A percentile compares a stretch with the other conserved stretches of the same genome.
These are phyloP conservation scores for Parasteatoda tepidariorum DNA, from an alignment of 1,140 invertebrate species.

Conservation along the genomic window DNA sequence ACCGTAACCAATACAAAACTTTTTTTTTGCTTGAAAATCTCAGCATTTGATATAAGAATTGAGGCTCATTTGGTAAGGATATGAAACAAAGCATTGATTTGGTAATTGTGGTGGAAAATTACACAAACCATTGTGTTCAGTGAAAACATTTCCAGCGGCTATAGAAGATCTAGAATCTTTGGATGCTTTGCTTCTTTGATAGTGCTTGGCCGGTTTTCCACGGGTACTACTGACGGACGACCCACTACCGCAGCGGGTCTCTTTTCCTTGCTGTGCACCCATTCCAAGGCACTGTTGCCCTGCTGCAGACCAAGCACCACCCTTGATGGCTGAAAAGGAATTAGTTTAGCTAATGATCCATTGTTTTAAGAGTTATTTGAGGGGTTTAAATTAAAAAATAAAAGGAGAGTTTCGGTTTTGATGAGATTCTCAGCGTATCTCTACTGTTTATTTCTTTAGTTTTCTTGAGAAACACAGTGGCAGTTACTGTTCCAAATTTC, in stretches of 20 bases:
- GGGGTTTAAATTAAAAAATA: slow-evolving; percentile 33
- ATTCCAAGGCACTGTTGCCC: slow-evolving; percentile 69
- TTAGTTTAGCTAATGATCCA: slow-evolving; percentile 20
- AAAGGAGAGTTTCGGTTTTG: slow-evolving; percentile 1
- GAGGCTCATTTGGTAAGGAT: too few relatives aligned
- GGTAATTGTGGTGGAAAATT: neutral
- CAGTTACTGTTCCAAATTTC: too few relatives aligned
- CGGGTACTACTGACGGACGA: slow-evolving; percentile 63
- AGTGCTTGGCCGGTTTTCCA: slow-evolving; percentile 72
- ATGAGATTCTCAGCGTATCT: slow-evolving; percentile 13
- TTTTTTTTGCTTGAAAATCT: too few relatives aligned
- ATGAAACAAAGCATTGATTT: too few relatives aligned
- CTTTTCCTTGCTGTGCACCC: slow-evolving; percentile 91
- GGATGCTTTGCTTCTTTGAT: slow-evolving; percentile 72
- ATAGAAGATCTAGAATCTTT: slow-evolving; percentile 79
- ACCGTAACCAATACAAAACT: too few relatives aligned
- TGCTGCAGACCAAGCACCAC: slow-evolving; percentile 42
- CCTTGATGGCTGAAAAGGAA: neutral
- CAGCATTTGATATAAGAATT: too few relatives aligned
- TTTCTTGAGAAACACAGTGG: slow-evolving; percentile 12
- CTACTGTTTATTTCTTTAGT: slow-evolving; percentile 55
- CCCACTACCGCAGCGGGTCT: slow-evolving; percentile 74
- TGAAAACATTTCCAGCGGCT: slow-evolving; percentile 88
- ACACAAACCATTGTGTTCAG: slow-evolving; percentile 86
- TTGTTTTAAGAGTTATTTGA: neutral